A percentile compares a stretch with the other conserved stretches of the same genome.
phyloP scores from a whole-genome alignment of 2,888 invertebrate species.

The Peribatodes rhomboidaria region DNA sequence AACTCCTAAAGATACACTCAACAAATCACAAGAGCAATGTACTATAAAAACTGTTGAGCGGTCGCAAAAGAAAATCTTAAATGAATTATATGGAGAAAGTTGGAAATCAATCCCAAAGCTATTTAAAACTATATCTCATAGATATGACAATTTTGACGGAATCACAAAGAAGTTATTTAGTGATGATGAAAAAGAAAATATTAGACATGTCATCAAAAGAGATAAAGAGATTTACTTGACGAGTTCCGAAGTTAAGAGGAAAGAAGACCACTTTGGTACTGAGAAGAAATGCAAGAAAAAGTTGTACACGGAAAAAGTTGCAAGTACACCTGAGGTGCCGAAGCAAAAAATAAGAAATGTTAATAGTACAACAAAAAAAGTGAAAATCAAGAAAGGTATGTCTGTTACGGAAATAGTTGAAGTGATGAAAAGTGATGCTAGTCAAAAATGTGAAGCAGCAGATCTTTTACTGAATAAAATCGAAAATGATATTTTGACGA shows the following conservation, averaged over 20 bases:
- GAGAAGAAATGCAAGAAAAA: constrained; percentile 75
- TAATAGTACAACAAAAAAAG: constrained; percentile 69
- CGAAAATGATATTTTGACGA: constrained; percentile 45
- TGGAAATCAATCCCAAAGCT: constrained; percentile 84
- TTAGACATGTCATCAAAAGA: constrained; percentile 61
- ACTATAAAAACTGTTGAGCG: constrained; percentile 73
- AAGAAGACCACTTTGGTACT: constrained; percentile 51
- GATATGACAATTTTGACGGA: constrained; percentile 62
- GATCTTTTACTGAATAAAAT: constrained; percentile 61
- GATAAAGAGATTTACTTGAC: constrained; percentile 66
- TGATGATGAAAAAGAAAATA: constrained; percentile 76
- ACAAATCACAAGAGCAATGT: constrained; percentile 76
- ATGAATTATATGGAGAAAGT: constrained; percentile 84
- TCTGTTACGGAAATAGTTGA: constrained; percentile 75
- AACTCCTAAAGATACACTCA: constrained; percentile 71
- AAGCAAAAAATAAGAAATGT: constrained; percentile 61
- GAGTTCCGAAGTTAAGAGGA: constrained; percentile 59
- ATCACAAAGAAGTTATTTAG: constrained; percentile 72
- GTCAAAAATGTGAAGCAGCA: constrained; percentile 44
- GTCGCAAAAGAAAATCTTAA: constrained; percentile 77
- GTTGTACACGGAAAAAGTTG: constrained; percentile 70
- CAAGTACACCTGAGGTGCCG: constrained; percentile 68
- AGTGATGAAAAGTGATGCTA: constrained; percentile 58
- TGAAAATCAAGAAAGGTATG: constrained; percentile 63
- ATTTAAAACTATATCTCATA: constrained; percentile 68